Evolutionary conservation across 1,140 invertebrate species (phyloP).

Genomic region (Euwallacea fornicatus): DNA sequence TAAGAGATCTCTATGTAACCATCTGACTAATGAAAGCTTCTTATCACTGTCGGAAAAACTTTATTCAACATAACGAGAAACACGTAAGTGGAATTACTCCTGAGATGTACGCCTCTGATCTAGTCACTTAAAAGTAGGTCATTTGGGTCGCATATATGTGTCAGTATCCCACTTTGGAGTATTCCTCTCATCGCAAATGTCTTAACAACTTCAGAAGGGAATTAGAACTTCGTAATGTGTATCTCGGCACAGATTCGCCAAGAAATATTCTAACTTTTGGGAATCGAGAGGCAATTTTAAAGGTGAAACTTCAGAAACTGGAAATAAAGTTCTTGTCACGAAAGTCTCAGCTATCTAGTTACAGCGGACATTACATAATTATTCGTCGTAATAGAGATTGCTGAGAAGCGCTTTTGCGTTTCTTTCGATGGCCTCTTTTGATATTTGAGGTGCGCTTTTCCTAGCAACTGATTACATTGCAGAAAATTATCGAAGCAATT

Average conservation of each 20-base stretch:
- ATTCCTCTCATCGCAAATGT: conserved; percentile 24
- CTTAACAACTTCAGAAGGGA: conserved; percentile 24
- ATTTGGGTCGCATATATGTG: conserved; percentile 17
- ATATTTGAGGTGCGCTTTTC: too few species aligned
- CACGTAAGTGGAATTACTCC: too few species aligned
- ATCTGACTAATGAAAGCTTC: too few species aligned
- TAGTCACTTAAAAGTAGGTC: conserved; percentile 17
- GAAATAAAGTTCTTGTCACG: conserved; percentile 21
- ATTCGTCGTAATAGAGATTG: conserved; percentile 4
- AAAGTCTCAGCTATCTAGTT: conserved; percentile 11
- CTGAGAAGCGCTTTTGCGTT: too few species aligned
- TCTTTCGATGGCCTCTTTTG: too few species aligned
- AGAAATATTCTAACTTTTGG: conserved; percentile 16
- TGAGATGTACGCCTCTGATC: background rate
- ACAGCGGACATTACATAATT: conserved; percentile 15
- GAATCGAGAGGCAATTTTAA: conserved; percentile 18
- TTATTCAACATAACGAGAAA: too few species aligned
- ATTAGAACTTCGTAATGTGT: conserved; percentile 22
- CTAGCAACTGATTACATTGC: too few species aligned
- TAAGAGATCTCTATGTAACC: too few species aligned
- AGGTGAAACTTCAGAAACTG: conserved; percentile 13
- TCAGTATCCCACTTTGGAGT: conserved; percentile 18
- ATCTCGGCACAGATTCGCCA: conserved; percentile 11
- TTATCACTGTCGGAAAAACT: too few species aligned
- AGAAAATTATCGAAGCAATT: too few species aligned